Percentiles rank a stretch among this genome's conserved stretches.
Evolutionary conservation across 2,888 invertebrate species (phyloP).

Genomic region (Ernsta delagoae): DNA sequence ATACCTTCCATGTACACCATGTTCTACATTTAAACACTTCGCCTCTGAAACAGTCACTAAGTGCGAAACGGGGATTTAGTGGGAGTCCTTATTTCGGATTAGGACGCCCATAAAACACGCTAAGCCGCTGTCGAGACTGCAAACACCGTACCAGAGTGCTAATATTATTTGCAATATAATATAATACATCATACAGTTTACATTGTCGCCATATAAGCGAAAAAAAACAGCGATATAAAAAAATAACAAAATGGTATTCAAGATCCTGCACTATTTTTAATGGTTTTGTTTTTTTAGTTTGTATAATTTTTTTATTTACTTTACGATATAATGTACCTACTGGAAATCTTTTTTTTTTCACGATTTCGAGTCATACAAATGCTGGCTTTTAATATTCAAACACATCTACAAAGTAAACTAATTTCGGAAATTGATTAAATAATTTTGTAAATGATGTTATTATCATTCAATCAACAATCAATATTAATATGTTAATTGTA

Average conservation of each 20-base stretch:
- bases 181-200: not conserved
- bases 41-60: constrained; percentile 41
- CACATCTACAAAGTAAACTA: too few species aligned
- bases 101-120: constrained; percentile 48
- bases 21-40: constrained; percentile 41
- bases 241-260: too few species aligned
- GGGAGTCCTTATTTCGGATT: constrained; percentile 52
- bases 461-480: constrained; percentile 1
- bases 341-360: too few species aligned
- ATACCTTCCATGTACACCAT: not conserved
- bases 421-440: too few species aligned
- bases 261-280: too few species aligned
- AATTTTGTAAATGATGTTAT: not conserved
- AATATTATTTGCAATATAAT: constrained; percentile 4
- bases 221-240: too few species aligned
- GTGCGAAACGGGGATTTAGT: constrained; percentile 45
- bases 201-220: not conserved
- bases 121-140: constrained; percentile 47
- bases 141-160: constrained; percentile 31
- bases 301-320: too few species aligned
- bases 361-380: too few species aligned
- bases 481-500: not conserved
- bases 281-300: too few species aligned
- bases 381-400: too few species aligned
- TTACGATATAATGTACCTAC: too few species aligned